Base-by-base conservation (phyloP, 2,113 vertebrate genomes). In the Grammomys dolichurus region DNA sequence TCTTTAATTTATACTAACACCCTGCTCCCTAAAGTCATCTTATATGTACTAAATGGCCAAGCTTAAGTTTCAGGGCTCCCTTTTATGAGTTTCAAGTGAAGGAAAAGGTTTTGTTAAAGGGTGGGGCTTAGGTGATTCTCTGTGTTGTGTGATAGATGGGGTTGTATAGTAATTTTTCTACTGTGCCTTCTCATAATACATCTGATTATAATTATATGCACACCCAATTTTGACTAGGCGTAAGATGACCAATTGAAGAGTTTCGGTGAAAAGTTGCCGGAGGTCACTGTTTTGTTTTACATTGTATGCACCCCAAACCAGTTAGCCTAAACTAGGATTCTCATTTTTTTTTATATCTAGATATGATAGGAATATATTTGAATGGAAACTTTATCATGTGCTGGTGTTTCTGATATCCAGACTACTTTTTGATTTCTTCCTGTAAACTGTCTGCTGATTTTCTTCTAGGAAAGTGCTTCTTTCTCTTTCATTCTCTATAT, bases 361-460 rank as follows among this genome's bases (percentile, higher is more conserved):
- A 46, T 20, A 46, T 46, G 17, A 9, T 48, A 17, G 31, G 17
- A 48, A 67, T 33, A 86, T 46, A 86, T 48, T 48, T 33, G 9
- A 20, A 28, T 46, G 8, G 8, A 43, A 46, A 46, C 16, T 65
- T 8, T 85, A 46, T 84, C 22, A 63, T 46, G 3, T 65, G 58
- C 58, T 73, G 3, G 9, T 65, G 19, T 63, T 95, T 94, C 26
- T 92, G 9, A 17, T 13, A 54, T 60, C 28, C 9, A 69, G 24
- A 94, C 73, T 91, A 26, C 7, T 28, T 67, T 84, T 58, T 67
- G 28, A 24, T 91, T 92, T 92, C 46, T 92, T 80, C 48, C 60
- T 22, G n/a, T 75, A 93, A 89, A 89, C 19, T 54, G 11, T 93
- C 43, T 92, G 58, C 28, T 80, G 36, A 36, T 80, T 76, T 93